Evolutionary conservation across 2,888 invertebrate species (phyloP), one percentile per base, ranked within the genome.

Genomic region (Epirrita christyi): DNA sequence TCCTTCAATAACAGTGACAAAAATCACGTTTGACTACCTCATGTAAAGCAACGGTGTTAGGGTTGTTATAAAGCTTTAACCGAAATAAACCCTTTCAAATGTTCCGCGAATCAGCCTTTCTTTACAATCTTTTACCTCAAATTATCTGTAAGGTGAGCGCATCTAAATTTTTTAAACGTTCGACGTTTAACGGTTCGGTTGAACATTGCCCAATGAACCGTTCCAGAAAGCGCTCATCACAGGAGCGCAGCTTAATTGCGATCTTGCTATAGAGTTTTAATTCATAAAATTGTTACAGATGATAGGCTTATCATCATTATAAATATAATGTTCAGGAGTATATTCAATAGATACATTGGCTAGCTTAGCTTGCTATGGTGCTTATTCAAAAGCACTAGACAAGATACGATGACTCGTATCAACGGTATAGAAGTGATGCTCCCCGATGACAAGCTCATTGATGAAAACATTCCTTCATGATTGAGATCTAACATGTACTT

Each of bases 161-260:
- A 65, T 59, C 53, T 51, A 45, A 58, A 70, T 71, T 70, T 77
- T 76, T 70, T 67, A 74, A 80, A 74, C 68, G 66, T 51, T 51
- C 51, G 21, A 6, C 41, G 45, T 71, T 75, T 76, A 66, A 78
- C 75, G 75, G 75, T 73, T 73, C 74, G 68, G 56, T 75, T 71
- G 71, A 63, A 68, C 57, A 78, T 76, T 81, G 82, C 62, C 72
- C 82, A 80, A 76, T 81, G 81, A 76, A 75, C 73, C 78, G 76
- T 62, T 61, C 55, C 54, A 63, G 57, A 77, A 72, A 38, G 68
- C 66, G 68, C 70, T 71, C 79, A 70, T 81, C 78, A 81, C 81
- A 84, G 78, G 71, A 68, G 68, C 66, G 64, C 61, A 57, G 66
- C 77, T 75, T 82, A 81, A 83, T 83, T 83, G 75, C 70, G 45